Conservation (phyloP, 2,888 invertebrate genomes). For the Isoperla grammatica region DNA sequence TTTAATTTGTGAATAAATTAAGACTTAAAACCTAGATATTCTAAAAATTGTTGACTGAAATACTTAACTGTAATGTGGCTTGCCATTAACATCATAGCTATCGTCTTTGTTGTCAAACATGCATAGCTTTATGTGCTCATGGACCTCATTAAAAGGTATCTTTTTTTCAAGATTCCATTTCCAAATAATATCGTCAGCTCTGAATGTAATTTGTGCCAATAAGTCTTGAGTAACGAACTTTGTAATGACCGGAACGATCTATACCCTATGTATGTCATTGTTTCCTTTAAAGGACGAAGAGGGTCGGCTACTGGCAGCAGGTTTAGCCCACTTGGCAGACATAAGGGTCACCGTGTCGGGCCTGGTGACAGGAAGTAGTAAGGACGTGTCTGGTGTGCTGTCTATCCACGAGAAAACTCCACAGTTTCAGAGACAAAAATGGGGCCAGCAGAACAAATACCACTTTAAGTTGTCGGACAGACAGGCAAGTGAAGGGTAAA, state of each 20-base stretch:
- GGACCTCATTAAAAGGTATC: no score
- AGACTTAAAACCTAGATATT: no score
- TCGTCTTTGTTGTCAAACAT: no score
- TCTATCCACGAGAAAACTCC: constrained; percentile 46
- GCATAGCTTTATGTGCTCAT: no score
- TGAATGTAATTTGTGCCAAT: no score
- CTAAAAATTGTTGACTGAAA: no score
- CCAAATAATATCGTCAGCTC: no score
- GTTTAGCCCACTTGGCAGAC: constrained; percentile 57
- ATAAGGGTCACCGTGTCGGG: constrained; percentile 58
- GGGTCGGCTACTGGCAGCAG: constrained; percentile 10
- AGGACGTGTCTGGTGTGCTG: constrained; percentile 65
- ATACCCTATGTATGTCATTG: neutral
- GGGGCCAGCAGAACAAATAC: constrained; percentile 40
- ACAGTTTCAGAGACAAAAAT: constrained; percentile 11
- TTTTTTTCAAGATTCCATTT: no score
- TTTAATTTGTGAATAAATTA: neutral
- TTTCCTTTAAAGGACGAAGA: constrained; percentile 19
- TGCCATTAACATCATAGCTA: no score
- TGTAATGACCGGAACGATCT: no score
- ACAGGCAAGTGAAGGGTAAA: constrained; percentile 59
- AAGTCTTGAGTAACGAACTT: no score
- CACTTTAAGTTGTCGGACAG: constrained; percentile 68
- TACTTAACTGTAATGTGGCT: no score
- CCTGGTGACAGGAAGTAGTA: constrained; percentile 65